A percentile compares a stretch with the other conserved stretches of the same genome.
These are phyloP conservation scores for Darevskia nairensis DNA, from an alignment of 2,797 vertebrate species.

Conservation along the genomic window DNA sequence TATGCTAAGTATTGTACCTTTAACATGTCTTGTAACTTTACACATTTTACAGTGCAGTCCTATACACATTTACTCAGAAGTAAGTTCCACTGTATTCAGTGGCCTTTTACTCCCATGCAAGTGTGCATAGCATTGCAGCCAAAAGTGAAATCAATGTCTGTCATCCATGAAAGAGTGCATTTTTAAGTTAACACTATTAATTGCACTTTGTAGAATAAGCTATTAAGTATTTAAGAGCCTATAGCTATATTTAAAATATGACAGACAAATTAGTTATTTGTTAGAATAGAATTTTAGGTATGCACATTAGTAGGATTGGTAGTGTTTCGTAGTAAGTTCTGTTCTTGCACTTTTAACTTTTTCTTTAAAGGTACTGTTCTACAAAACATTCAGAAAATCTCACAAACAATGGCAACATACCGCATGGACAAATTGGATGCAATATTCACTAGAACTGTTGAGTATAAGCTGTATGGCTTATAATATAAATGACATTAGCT, in stretches of 20 bases:
- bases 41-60: constrained; percentile 18
- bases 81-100: not conserved
- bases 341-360: constrained; percentile 76
- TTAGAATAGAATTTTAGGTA: constrained; percentile 40
- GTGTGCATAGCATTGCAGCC: not conserved
- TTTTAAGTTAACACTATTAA: constrained; percentile 18
- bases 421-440: constrained; percentile 82
- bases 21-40: constrained; percentile 60
- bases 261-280: constrained; percentile 51
- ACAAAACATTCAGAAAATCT: constrained; percentile 75
- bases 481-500: constrained; percentile 70
- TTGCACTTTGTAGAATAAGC: constrained; percentile 8
- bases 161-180: constrained; percentile 36
- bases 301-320: constrained; percentile 53
- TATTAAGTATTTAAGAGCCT: not conserved
- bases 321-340: constrained; percentile 69
- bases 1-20: constrained; percentile 37
- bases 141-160: constrained; percentile 19
- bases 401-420: constrained; percentile 79
- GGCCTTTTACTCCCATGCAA: constrained; percentile 1
- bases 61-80: not conserved
- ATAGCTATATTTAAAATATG: constrained; percentile 48
- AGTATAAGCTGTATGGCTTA: constrained; percentile 80
- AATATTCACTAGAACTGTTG: constrained; percentile 79
- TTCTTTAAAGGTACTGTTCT: constrained; percentile 78